Conservation (phyloP, 2,113 vertebrate species). For the Cryptomyrus ogoouensis region DNA sequence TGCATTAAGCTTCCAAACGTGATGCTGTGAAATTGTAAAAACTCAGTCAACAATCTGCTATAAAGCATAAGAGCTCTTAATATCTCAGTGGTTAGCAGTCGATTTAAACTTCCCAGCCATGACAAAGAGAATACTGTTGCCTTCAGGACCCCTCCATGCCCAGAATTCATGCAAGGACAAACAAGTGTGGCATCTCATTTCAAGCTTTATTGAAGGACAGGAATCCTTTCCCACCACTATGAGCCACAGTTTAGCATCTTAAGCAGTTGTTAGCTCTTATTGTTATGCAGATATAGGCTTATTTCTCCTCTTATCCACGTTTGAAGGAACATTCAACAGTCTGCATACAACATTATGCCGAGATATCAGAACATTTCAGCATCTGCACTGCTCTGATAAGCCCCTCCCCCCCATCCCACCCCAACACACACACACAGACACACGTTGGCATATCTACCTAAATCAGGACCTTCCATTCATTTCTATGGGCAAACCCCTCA, state of each 20-base stretch:
- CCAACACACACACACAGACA: background rate
- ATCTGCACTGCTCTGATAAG: background rate
- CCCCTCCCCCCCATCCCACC: background rate
- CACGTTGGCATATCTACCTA: background rate
- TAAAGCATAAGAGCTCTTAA: background rate
- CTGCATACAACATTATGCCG: background rate
- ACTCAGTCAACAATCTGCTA: background rate
- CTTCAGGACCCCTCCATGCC: background rate
- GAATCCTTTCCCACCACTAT: background rate
- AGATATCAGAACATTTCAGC: background rate
- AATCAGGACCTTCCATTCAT: too few relatives aligned
- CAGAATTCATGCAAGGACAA: background rate
- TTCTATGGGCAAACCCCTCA: too few relatives aligned
- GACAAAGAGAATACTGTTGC: background rate
- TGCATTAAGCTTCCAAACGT: background rate
- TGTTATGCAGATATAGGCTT: background rate
- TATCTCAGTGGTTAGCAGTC: background rate
- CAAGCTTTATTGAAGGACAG: background rate
- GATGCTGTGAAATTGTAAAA: background rate
- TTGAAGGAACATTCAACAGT: background rate
- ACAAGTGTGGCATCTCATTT: background rate
- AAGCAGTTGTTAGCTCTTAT: background rate
- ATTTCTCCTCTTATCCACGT: background rate
- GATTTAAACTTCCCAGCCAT: background rate
- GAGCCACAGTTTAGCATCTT: background rate